A percentile compares a stretch with the other conserved stretches of the same genome.
phyloP scores from a whole-genome alignment of 2,888 invertebrate genomes.

The Anoplius nigerrimus region DNA sequence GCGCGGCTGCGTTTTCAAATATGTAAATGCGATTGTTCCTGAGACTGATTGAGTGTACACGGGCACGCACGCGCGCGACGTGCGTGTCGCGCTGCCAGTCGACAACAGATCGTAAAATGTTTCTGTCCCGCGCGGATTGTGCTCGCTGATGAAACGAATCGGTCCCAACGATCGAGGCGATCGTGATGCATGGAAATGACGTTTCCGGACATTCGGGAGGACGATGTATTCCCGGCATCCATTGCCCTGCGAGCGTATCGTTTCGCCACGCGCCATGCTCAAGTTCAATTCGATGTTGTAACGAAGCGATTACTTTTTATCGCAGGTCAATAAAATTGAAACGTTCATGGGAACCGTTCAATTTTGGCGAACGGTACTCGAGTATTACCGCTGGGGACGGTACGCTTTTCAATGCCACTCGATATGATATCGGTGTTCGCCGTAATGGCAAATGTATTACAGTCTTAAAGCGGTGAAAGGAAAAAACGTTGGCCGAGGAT shows the following conservation, averaged over 20 bases:
- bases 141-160: conserved; percentile 2
- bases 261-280: conserved; percentile 20
- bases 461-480: too few relatives aligned
- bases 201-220: conserved; percentile 35
- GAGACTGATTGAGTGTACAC: too few relatives aligned
- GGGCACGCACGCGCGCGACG: not conserved
- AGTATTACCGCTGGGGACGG: too few relatives aligned
- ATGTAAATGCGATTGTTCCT: too few relatives aligned
- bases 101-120: conserved; percentile 13
- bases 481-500: too few relatives aligned
- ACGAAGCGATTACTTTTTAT: too few relatives aligned
- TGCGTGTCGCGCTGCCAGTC: not conserved
- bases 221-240: conserved; percentile 20
- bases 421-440: too few relatives aligned
- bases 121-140: conserved; percentile 1
- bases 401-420: too few relatives aligned
- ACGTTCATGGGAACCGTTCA: not conserved
- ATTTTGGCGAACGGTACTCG: not conserved
- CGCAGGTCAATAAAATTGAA: too few relatives aligned
- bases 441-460: too few relatives aligned
- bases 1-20: too few relatives aligned
- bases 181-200: conserved; percentile 38
- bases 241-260: conserved; percentile 17
- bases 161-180: conserved; percentile 24
- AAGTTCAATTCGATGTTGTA: conserved; percentile 6